Base-by-base conservation (phyloP, 2,113 vertebrate genomes). In the Tor tambroides region DNA sequence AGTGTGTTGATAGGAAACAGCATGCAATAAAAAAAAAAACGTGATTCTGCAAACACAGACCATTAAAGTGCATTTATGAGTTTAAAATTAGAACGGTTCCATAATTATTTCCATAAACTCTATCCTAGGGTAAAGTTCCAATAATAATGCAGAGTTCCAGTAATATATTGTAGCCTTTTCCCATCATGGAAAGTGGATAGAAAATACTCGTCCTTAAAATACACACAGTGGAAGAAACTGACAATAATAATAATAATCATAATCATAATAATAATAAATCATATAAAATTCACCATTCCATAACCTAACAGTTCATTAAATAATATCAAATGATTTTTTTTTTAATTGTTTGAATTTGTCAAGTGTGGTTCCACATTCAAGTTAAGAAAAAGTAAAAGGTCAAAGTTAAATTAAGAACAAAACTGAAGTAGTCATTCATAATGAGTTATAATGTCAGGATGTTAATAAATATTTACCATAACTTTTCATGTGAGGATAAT, bases 41-140 rank as follows among this genome's bases (percentile, higher is more conserved):
- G 12, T 14, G 0, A 51, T 26, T 49, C 4, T 46, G 23, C 32
- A 56, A 61, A 75, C 28, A 19, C 5, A 72, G 43, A 46, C 38
- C 15, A 83, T 43, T 67, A 28, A 54, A 61, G 46, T 78, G 46
- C 15, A 11, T 41, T 41, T 17, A 38, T 54, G 7, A 26, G 35
- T 59, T 76, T 76, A 41, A 76, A 61, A n/a, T 61, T 63, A 59
- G 67, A 56, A 35, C 17, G 7, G 26, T 9, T 9, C 0, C 15
- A 14, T 63, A 61, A 61, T 43, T 43, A 32, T 85, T 77, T 76
- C 83, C 83, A 61, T 46, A 75, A 84, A 51, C 67, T 4, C 15
- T 26, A 21, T n/a, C 2, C 8, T 59, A 8, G 19, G 23, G 12
- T 17, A 26, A 12, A 49, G 15, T 83, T 28, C 15, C 38, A 30